Evolutionary conservation across 2,113 vertebrate species (phyloP).

Genomic region (Chloropsis hardwickii): DNA sequence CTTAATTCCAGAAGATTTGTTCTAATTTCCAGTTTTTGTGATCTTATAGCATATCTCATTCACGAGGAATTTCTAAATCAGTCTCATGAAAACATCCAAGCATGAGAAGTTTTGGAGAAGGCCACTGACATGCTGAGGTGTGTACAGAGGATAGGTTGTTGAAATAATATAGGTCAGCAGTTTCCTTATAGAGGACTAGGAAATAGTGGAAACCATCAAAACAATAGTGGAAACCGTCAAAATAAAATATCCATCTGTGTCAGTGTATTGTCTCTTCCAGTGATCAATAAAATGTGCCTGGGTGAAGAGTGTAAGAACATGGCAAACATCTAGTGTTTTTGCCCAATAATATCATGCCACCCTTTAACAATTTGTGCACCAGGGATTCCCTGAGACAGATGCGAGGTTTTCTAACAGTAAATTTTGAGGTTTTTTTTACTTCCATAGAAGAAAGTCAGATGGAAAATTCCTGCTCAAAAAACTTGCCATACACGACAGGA

Average conservation of each 20-base stretch:
- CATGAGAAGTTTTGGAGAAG: not conserved
- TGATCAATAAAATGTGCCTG: not conserved
- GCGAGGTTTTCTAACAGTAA: not conserved
- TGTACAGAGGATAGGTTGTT: not conserved
- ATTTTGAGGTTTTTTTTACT: not conserved
- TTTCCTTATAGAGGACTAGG: not conserved
- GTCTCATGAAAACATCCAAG: not conserved
- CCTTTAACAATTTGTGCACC: not conserved
- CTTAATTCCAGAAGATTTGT: not conserved
- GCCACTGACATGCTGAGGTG: not conserved
- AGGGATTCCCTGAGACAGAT: not conserved
- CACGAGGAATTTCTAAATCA: not conserved
- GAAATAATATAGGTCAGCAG: not conserved
- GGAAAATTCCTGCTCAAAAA: not conserved
- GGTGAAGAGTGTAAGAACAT: not conserved
- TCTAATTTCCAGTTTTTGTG: not conserved
- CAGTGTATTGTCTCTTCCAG: not conserved
- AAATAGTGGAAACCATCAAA: too few relatives aligned
- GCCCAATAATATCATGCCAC: not conserved
- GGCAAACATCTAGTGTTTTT: not conserved
- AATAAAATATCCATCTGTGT: not conserved
- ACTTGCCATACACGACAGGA: accelerated
- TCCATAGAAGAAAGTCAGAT: not conserved
- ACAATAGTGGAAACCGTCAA: not conserved
- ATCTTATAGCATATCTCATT: not conserved